Evolutionary conservation across 53 echinoderm and acorn worm species (phyloP).

Genomic region (Actinopyga echinites): DNA sequence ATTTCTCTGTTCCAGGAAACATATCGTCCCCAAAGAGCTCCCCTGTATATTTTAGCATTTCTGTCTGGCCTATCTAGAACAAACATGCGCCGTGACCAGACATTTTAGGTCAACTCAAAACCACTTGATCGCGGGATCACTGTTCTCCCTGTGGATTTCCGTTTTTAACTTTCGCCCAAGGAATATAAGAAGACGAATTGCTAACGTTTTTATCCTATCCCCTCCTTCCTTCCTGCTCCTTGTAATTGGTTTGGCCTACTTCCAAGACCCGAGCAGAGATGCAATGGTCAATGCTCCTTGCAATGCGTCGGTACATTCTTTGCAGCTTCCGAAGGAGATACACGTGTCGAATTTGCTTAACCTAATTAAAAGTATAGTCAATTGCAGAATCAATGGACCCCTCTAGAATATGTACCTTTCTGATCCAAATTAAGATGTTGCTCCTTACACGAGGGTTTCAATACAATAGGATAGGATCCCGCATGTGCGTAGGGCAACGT

Average conservation of each 20-base stretch:
- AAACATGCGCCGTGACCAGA: not conserved
- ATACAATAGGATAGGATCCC: no score
- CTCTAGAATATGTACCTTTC: no score
- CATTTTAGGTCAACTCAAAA: not conserved
- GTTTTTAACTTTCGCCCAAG: conserved; percentile 17
- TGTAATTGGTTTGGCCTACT: conserved; percentile 36
- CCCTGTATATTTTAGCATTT: no score
- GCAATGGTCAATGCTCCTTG: conserved; percentile 21
- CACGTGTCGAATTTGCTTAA: conserved; percentile 28
- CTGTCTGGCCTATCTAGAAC: not conserved
- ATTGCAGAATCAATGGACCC: not conserved
- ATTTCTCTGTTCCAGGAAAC: no score
- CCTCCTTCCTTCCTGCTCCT: not conserved
- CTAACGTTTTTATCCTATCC: not conserved
- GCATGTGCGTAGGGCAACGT: no score
- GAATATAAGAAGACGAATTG: not conserved
- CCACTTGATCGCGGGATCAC: not conserved
- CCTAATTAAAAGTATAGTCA: not conserved
- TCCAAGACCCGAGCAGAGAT: not conserved
- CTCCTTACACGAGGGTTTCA: no score
- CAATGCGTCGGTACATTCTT: not conserved
- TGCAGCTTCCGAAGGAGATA: not conserved
- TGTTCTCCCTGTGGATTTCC: not conserved
- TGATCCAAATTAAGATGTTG: no score
- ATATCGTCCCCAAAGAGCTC: no score